Evolutionary conservation across 1,140 invertebrate genomes (phyloP).

Genomic region (Hormaphis cornu): DNA sequence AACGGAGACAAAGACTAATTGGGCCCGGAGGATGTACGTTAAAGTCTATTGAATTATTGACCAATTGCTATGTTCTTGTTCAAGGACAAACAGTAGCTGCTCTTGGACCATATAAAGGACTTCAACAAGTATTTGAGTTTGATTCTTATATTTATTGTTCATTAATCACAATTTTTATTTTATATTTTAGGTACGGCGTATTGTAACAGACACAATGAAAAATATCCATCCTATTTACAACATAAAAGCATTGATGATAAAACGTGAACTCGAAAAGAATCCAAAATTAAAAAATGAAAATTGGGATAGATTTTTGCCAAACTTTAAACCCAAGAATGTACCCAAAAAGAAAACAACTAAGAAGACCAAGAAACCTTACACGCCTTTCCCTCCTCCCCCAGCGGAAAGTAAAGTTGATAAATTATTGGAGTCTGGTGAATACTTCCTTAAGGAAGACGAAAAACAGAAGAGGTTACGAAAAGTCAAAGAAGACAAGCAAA

Average conservation of each 20-base stretch:
- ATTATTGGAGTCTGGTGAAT: constrained; percentile 89
- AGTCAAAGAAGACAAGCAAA: constrained; percentile 59
- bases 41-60: constrained; percentile 96
- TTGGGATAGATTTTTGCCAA: constrained; percentile 95
- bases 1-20: constrained; percentile 86
- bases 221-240: constrained; percentile 99
- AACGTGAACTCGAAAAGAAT: constrained; percentile 87
- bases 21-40: constrained; percentile 94
- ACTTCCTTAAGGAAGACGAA: constrained; percentile 82
- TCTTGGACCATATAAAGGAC: constrained; percentile 87
- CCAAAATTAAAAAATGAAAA: constrained; percentile 84
- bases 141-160: background rate
- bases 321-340: constrained; percentile 87
- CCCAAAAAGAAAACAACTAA: constrained; percentile 76
- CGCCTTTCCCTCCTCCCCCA: constrained; percentile 93
- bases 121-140: constrained; percentile 60
- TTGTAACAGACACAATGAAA: constrained; percentile 96
- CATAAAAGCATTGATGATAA: constrained; percentile 97
- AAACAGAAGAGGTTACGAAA: constrained; percentile 60
- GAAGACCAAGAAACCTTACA: constrained; percentile 80
- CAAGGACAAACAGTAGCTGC: constrained; percentile 97
- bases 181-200: constrained; percentile 59
- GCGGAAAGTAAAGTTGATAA: constrained; percentile 89
- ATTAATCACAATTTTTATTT: background rate
- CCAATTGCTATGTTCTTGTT: constrained; percentile 93